Percentiles rank a stretch among this genome's conserved stretches.
Evolutionary conservation across 2,113 vertebrate species (phyloP).

Genomic region (Tetraodon nigroviridis): DNA sequence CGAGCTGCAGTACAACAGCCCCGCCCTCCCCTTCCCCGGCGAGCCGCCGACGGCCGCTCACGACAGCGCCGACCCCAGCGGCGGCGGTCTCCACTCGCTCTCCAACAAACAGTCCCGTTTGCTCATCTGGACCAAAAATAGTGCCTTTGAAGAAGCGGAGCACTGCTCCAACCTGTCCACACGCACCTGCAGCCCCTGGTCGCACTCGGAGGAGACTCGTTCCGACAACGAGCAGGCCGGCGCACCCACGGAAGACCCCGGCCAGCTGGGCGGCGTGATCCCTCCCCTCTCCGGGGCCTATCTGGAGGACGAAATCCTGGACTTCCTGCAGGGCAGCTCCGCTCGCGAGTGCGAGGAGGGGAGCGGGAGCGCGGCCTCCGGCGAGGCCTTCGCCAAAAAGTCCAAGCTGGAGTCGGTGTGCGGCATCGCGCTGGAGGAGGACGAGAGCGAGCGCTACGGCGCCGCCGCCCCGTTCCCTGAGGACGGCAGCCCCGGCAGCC

Average conservation of each 20-base stretch:
- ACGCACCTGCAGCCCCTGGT: constrained; percentile 98
- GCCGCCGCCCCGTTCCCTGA: constrained; percentile 75
- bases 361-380: constrained; percentile 77
- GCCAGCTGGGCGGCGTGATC: constrained; percentile 83
- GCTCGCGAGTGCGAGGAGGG: constrained; percentile 76
- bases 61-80: constrained; percentile 87
- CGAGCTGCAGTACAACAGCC: constrained; percentile 97
- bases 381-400: constrained; percentile 85
- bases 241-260: constrained; percentile 83
- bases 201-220: constrained; percentile 96
- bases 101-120: constrained; percentile 98
- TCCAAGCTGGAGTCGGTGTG: constrained; percentile 98
- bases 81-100: constrained; percentile 87
- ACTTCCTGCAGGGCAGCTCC: constrained; percentile 87
- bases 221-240: constrained; percentile 92
- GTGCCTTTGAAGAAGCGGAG: constrained; percentile 99
- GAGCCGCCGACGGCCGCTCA: constrained; percentile 85
- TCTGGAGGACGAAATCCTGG: constrained; percentile 91
- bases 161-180: constrained; percentile 99
- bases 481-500: constrained; percentile 79
- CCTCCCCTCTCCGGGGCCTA: constrained; percentile 87
- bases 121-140: constrained; percentile 99
- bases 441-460: constrained; percentile 82
- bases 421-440: constrained; percentile 92
- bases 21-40: constrained; percentile 89